These are phyloP conservation scores for Antechinus stuartii DNA, from an alignment of 2,113 vertebrate genomes.

Conservation along the genomic window DNA sequence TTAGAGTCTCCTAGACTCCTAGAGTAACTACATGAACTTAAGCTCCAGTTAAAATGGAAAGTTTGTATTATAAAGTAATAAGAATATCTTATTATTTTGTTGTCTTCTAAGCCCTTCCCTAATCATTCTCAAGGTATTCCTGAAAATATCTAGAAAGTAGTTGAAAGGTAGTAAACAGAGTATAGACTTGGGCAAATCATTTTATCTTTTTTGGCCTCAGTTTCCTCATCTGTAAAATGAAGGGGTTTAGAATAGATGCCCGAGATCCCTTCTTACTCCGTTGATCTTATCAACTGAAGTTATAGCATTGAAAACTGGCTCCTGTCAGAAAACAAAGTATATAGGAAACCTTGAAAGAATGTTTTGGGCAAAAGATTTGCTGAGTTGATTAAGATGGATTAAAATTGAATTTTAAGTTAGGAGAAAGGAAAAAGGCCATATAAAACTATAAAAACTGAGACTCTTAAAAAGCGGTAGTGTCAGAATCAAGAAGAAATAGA, in stretches of 20 bases:
- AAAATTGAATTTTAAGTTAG: not conserved
- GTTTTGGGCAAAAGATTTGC: not conserved
- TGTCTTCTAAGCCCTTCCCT: not conserved
- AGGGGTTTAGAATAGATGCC: not conserved
- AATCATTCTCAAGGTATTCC: not conserved
- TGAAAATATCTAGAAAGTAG: not conserved
- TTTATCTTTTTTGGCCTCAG: not conserved
- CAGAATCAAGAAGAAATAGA: not conserved
- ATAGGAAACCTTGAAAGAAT: not conserved
- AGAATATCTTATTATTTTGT: constrained; percentile 19
- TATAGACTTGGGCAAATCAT: not conserved
- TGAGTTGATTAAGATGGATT: not conserved
- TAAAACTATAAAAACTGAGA: not conserved
- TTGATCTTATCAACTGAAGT: not conserved
- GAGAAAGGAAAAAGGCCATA: not conserved
- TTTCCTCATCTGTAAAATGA: not conserved
- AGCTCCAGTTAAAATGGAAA: constrained; percentile 1
- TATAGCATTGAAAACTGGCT: not conserved
- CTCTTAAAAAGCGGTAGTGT: not conserved
- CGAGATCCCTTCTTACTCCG: not conserved
- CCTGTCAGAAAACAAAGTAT: not conserved
- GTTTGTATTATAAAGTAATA: not conserved
- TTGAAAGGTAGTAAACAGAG: not conserved
- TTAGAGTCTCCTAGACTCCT: not conserved
- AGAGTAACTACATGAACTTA: not conserved